phyloP scores from a whole-genome alignment of 2,113 vertebrate species.

The Tragelaphus imberbis region DNA sequence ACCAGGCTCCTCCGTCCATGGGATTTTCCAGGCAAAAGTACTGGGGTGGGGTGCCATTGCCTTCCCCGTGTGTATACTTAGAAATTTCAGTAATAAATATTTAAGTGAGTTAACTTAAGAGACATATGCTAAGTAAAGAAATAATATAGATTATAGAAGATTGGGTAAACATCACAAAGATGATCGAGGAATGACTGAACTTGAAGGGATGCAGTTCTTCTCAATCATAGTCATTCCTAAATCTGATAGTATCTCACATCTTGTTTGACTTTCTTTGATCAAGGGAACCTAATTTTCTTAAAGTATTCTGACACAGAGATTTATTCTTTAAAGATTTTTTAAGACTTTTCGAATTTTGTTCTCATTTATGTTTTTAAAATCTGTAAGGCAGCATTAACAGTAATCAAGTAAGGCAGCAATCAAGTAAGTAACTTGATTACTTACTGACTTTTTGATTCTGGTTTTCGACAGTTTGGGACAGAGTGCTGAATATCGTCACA shows the following conservation, averaged over 20 bases:
- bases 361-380: background rate
- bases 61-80: background rate
- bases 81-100: conserved; percentile 27
- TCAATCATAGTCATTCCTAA: background rate
- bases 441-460: conserved; percentile 51
- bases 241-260: background rate
- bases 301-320: background rate
- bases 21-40: too few species aligned
- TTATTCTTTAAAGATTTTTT: background rate
- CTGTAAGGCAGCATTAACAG: background rate
- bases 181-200: background rate
- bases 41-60: too few species aligned
- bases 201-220: background rate
- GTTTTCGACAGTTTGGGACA: conserved; percentile 88
- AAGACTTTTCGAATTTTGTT: conserved; percentile 6
- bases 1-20: too few species aligned
- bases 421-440: background rate
- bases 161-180: background rate
- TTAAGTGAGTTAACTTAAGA: background rate
- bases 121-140: background rate
- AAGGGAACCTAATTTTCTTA: conserved; percentile 20
- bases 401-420: background rate
- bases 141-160: background rate
- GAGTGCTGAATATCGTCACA: conserved; percentile 90
- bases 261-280: background rate